phyloP scores from a whole-genome alignment of 23 tunicate species.

The Halocynthia aurantium region DNA sequence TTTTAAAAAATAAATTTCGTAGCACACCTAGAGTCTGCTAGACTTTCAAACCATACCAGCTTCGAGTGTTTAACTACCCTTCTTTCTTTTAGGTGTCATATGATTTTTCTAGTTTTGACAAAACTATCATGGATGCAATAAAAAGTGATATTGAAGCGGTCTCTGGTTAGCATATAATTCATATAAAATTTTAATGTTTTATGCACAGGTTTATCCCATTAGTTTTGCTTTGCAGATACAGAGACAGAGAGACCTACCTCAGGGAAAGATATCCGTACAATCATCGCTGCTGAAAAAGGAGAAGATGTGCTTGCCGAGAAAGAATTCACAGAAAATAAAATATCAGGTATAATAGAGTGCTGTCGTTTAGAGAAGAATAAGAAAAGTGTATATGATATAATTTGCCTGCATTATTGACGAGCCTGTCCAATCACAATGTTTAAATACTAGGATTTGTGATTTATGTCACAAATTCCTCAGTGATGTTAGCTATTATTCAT shows the following conservation, averaged over 20 bases:
- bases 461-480: not conserved
- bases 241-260: slow-evolving; percentile 8
- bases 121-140: slow-evolving; percentile 20
- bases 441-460: too few relatives aligned
- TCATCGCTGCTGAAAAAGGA: slow-evolving; percentile 23
- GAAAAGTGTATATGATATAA: too few relatives aligned
- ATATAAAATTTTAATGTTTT: not conserved
- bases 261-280: slow-evolving; percentile 28
- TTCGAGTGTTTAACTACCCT: too few relatives aligned
- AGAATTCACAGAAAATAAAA: not conserved
- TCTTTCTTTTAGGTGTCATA: slow-evolving; percentile 2
- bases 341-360: not conserved
- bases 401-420: too few relatives aligned
- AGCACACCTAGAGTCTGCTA: too few relatives aligned
- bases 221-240: not conserved
- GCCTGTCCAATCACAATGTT: too few relatives aligned
- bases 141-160: not conserved
- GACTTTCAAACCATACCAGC: too few relatives aligned
- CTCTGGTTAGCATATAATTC: slow-evolving; percentile 2
- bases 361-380: too few relatives aligned
- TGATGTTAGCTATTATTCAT: not conserved
- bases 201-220: not conserved
- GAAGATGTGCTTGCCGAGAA: slow-evolving; percentile 3
- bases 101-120: slow-evolving; percentile 22
- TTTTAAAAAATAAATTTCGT: too few relatives aligned